Evolutionary conservation across 1,140 invertebrate species (phyloP).

Genomic region (Hyles vespertilio): DNA sequence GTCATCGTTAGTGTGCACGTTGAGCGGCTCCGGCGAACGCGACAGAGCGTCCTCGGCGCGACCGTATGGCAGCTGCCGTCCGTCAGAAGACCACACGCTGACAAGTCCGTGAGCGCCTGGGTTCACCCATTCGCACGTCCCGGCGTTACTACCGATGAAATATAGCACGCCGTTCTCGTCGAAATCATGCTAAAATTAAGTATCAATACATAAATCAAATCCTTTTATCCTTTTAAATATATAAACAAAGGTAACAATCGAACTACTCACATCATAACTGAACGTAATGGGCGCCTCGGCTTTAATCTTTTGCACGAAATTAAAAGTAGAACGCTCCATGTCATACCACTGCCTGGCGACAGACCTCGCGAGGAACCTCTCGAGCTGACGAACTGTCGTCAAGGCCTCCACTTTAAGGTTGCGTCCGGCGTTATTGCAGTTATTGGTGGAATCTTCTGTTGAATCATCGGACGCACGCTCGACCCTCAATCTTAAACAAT

Average conservation of each 20-base stretch:
- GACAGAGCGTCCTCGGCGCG: slow-evolving; percentile 96
- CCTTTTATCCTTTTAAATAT: too few relatives aligned
- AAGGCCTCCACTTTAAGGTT: slow-evolving; percentile 97
- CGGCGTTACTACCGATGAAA: slow-evolving; percentile 97
- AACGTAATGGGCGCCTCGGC: slow-evolving; percentile 76
- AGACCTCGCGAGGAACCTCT: slow-evolving; percentile 96
- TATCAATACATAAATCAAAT: too few relatives aligned
- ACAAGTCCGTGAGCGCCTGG: slow-evolving; percentile 96
- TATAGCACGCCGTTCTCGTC: slow-evolving; percentile 98
- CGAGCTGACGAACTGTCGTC: slow-evolving; percentile 94
- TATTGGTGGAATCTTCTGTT: slow-evolving; percentile 39
- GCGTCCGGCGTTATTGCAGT: slow-evolving; percentile 81
- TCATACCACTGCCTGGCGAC: slow-evolving; percentile 99
- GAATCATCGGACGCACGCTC: slow-evolving; percentile 83
- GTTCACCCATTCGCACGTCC: slow-evolving; percentile 97
- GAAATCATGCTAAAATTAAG: slow-evolving; percentile 88
- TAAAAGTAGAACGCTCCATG: slow-evolving; percentile 91
- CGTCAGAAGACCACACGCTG: slow-evolving; percentile 95
- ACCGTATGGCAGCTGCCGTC: slow-evolving; percentile 95
- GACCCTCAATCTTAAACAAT: slow-evolving; percentile 83
- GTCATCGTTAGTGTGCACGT: slow-evolving; percentile 98
- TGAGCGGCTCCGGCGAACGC: slow-evolving; percentile 87
- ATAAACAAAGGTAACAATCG: slow-evolving; percentile 1
- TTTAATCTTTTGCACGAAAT: slow-evolving; percentile 93
- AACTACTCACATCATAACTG: slow-evolving; percentile 56